phyloP scores from a whole-genome alignment of 30 jellyfish, hydroid and myxozoan genomes.

The Chrysaora quinquecirrha region DNA sequence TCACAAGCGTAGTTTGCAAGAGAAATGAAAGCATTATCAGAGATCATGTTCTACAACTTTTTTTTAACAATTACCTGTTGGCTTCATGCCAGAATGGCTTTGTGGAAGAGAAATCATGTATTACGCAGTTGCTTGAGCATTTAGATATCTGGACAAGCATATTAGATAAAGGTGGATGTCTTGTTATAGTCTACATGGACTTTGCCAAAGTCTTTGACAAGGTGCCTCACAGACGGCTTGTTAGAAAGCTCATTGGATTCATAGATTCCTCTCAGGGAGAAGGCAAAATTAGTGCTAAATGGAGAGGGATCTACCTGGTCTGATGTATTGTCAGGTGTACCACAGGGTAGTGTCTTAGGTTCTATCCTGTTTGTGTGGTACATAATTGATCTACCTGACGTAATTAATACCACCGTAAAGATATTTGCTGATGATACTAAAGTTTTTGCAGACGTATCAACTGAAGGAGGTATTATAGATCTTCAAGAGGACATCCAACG shows the following conservation, averaged over 20 bases:
- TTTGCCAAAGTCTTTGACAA: conserved; percentile 1
- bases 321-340: conserved; percentile 37
- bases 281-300: conserved; percentile 20
- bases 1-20: conserved; percentile 38
- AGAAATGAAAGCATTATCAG: conserved; percentile 32
- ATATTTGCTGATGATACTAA: conserved; percentile 46
- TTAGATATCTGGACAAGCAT: conserved; percentile 30
- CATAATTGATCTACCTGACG: conserved; percentile 45
- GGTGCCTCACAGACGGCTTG: conserved; percentile 9
- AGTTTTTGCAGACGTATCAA: conserved; percentile 36
- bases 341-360: conserved; percentile 55
- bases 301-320: conserved; percentile 31
- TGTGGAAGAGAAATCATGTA: conserved; percentile 15
- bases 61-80: conserved; percentile 13
- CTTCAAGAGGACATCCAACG: conserved; percentile 34
- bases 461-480: conserved; percentile 24
- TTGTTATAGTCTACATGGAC: conserved; percentile 38
- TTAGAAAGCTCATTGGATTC: conserved; percentile 1
- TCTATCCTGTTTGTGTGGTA: conserved; percentile 34
- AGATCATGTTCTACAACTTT: conserved; percentile 18
- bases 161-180: conserved; percentile 11
- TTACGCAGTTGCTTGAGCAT: conserved; percentile 32
- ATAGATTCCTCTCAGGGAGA: conserved; percentile 11
- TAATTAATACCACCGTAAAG: conserved; percentile 20
- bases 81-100: conserved; percentile 35